These are phyloP conservation scores for Corythaeola cristata DNA, from an alignment of 2,113 vertebrate genomes.

Conservation along the genomic window DNA sequence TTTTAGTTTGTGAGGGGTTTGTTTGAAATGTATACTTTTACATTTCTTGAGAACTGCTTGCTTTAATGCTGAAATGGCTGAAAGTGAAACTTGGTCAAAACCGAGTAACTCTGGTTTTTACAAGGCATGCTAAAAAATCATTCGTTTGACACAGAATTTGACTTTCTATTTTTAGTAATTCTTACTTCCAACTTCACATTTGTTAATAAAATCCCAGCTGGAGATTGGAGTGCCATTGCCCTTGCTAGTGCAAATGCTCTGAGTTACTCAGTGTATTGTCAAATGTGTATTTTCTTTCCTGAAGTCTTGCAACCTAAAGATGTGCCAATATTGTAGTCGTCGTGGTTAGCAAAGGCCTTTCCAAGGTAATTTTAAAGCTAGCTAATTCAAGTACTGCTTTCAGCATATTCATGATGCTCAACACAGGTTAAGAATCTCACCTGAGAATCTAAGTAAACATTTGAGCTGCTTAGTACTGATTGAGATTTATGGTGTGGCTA, in stretches of 20 bases:
- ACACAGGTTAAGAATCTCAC: background rate
- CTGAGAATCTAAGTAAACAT: background rate
- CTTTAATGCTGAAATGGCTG: background rate
- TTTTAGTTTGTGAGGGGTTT: background rate
- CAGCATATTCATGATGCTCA: background rate
- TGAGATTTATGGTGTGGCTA: background rate
- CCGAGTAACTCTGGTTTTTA: background rate
- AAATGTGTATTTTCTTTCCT: background rate
- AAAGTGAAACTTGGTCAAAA: background rate
- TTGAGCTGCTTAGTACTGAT: background rate
- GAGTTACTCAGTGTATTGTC: background rate
- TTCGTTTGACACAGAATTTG: background rate
- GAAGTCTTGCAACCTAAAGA: background rate
- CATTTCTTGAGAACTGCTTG: background rate
- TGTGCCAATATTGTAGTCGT: background rate
- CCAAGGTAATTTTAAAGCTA: background rate
- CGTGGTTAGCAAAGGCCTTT: background rate
- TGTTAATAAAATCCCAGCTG: background rate
- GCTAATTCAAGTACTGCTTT: background rate
- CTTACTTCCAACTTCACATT: background rate
- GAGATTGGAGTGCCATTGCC: background rate
- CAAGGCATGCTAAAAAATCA: background rate
- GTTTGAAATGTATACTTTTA: background rate
- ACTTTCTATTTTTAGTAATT: background rate
- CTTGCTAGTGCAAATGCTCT: background rate